Evolutionary conservation across 2,113 vertebrate species (phyloP).

Genomic region (Dasypus novemcinctus): DNA sequence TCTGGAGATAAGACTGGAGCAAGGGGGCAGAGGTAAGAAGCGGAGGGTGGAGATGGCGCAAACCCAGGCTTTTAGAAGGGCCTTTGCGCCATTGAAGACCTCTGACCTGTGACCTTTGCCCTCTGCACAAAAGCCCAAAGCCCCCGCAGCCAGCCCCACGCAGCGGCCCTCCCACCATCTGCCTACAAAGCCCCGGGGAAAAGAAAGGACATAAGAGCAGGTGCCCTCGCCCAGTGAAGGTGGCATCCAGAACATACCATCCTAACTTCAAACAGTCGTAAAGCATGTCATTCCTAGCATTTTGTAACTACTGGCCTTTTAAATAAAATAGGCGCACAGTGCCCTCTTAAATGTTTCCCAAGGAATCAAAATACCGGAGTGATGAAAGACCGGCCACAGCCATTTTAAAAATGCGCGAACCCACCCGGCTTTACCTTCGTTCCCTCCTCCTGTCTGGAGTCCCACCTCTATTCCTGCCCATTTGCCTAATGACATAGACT

Average conservation of each 20-base stretch:
- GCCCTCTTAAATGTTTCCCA: background rate
- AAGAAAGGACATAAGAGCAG: background rate
- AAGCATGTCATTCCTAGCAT: background rate
- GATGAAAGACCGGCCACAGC: background rate
- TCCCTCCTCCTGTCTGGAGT: too few species aligned
- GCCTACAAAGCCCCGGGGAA: too few species aligned
- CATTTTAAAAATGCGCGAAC: background rate
- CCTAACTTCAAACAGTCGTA: fast-evolving
- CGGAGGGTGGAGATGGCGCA: background rate
- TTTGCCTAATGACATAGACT: fast-evolving
- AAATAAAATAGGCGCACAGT: background rate
- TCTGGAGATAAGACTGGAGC: background rate
- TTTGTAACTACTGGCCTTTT: background rate
- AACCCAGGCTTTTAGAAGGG: background rate
- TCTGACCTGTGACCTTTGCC: background rate
- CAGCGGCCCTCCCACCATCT: too few species aligned
- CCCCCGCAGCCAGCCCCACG: background rate
- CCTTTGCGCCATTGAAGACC: background rate
- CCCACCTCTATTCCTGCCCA: background rate
- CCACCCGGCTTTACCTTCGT: background rate
- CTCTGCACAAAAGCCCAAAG: background rate
- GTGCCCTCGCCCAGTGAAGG: background rate
- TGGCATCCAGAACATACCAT: background rate
- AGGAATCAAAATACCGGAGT: background rate
- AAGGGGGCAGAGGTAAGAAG: background rate